A percentile compares a stretch with the other conserved stretches of the same genome.
phyloP scores from a whole-genome alignment of 2,797 vertebrate genomes.

The Neosilurus hyrtlii region DNA sequence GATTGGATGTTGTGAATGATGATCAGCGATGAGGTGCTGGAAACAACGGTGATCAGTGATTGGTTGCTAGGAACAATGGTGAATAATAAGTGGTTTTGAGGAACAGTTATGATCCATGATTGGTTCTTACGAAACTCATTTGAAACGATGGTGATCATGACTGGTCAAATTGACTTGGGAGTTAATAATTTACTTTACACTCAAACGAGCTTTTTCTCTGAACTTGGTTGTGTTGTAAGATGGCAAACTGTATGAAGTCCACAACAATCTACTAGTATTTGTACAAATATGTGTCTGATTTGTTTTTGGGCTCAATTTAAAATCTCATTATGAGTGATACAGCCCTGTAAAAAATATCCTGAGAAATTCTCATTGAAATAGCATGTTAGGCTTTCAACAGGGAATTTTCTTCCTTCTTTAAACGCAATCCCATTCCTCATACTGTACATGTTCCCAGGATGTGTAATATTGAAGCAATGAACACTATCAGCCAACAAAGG shows the following conservation, averaged over 20 bases:
- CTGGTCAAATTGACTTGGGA: neutral
- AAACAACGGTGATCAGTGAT: neutral
- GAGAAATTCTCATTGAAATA: neutral
- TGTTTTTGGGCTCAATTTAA: neutral
- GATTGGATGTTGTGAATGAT: neutral
- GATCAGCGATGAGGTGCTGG: neutral
- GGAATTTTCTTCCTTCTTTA: neutral
- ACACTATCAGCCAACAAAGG: neutral
- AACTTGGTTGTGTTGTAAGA: neutral
- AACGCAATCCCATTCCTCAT: neutral
- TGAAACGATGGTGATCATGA: neutral
- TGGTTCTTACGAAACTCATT: neutral
- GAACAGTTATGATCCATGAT: neutral
- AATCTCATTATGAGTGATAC: neutral
- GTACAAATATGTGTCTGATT: neutral
- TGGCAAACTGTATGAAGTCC: neutral
- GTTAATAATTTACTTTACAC: no score
- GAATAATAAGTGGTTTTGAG: neutral
- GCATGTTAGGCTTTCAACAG: neutral
- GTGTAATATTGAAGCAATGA: neutral
- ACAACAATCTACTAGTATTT: neutral
- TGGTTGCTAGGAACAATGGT: neutral
- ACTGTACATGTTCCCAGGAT: neutral
- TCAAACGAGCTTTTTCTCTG: neutral
- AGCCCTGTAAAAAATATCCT: neutral